phyloP scores from a whole-genome alignment of 2,113 vertebrate genomes.

The Pelobates fuscus region DNA sequence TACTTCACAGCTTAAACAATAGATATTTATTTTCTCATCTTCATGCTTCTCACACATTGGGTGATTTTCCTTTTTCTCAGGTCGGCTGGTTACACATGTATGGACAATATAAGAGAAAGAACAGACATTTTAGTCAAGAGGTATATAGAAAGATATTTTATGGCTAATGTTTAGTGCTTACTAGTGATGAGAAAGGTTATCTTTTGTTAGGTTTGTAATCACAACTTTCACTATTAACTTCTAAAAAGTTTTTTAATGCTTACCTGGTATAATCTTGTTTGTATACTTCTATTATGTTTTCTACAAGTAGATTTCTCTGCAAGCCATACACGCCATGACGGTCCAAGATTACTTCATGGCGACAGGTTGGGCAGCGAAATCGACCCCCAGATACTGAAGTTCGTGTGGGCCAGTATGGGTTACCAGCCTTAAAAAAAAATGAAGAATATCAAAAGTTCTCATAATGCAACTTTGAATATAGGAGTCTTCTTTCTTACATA shows the following conservation, averaged over 20 bases:
- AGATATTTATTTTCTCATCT: slow-evolving; percentile 96
- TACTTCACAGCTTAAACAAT: slow-evolving; percentile 86
- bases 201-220: too few relatives aligned
- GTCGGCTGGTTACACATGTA: slow-evolving; percentile 60
- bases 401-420: slow-evolving; percentile 73
- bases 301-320: slow-evolving; percentile 92
- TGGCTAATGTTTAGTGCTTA: too few relatives aligned
- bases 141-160: background rate
- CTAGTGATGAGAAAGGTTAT: too few relatives aligned
- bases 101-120: background rate
- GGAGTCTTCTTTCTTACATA: too few relatives aligned
- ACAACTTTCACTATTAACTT: too few relatives aligned
- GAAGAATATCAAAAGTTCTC: background rate
- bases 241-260: background rate
- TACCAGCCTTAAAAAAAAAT: slow-evolving; percentile 64
- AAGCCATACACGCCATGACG: slow-evolving; percentile 93
- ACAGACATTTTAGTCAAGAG: background rate
- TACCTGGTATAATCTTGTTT: slow-evolving; percentile 85
- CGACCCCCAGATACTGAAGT: slow-evolving; percentile 72
- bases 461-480: too few relatives aligned
- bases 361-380: slow-evolving; percentile 93
- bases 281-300: slow-evolving; percentile 97
- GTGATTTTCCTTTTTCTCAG: slow-evolving; percentile 81
- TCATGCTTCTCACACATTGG: slow-evolving; percentile 93
- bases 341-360: slow-evolving; percentile 94